These are phyloP conservation scores for Daktulosphaira vitifoliae DNA, from an alignment of 1,140 invertebrate genomes.

Conservation along the genomic window DNA sequence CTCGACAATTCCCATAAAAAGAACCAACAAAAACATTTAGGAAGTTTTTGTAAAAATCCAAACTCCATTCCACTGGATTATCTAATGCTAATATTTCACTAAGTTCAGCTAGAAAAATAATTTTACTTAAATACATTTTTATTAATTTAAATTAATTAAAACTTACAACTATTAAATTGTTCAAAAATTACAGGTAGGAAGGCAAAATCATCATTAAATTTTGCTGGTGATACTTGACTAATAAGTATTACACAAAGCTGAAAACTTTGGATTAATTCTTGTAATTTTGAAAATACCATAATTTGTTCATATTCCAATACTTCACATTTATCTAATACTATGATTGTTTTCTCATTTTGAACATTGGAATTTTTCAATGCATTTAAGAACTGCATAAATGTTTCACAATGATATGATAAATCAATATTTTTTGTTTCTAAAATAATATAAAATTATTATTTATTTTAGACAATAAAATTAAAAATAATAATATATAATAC, in stretches of 20 bases:
- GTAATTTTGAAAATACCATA: conserved; percentile 58
- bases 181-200: conserved; percentile 39
- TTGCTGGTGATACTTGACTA: conserved; percentile 69
- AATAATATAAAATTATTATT: conserved; percentile 52
- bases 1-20: conserved; percentile 69
- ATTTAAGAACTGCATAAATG: conserved; percentile 49
- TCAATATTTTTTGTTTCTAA: conserved; percentile 47
- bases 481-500: too few relatives aligned
- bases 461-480: too few relatives aligned
- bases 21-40: conserved; percentile 69
- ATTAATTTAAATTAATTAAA: neutral
- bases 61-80: conserved; percentile 39
- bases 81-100: conserved; percentile 57
- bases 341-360: conserved; percentile 14
- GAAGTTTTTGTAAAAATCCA: conserved; percentile 66
- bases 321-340: conserved; percentile 69
- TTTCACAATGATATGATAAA: conserved; percentile 40
- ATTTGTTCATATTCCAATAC: conserved; percentile 60
- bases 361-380: conserved; percentile 9
- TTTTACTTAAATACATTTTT: conserved; percentile 9
- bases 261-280: conserved; percentile 56
- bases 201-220: conserved; percentile 50
- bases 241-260: conserved; percentile 69
- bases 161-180: conserved; percentile 17
- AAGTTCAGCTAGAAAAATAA: conserved; percentile 53